Percentiles rank a stretch among this genome's conserved stretches.
These are phyloP conservation scores for Rhabdomys dilectus DNA, from an alignment of 2,113 vertebrate genomes.

Conservation along the genomic window DNA sequence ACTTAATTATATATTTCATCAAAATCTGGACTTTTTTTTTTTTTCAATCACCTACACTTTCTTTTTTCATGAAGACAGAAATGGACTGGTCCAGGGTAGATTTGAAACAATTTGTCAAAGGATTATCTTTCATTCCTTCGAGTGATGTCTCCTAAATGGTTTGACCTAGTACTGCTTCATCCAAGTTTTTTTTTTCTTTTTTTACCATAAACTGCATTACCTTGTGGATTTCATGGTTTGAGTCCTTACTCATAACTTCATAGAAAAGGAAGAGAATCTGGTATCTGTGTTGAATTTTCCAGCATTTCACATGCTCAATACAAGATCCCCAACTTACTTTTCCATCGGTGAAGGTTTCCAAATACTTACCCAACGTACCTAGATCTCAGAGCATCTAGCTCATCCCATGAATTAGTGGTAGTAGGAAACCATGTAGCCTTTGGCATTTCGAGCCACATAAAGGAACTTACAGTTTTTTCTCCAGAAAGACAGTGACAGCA, in stretches of 20 bases:
- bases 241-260: slow-evolving; percentile 80
- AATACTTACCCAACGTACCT: slow-evolving; percentile 82
- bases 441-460: slow-evolving; percentile 84
- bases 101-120: slow-evolving; percentile 75
- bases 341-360: slow-evolving; percentile 80
- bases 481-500: too few species aligned
- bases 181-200: slow-evolving; percentile 73
- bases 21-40: slow-evolving; percentile 88
- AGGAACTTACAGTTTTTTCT: slow-evolving; percentile 74
- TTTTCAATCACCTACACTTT: slow-evolving; percentile 93
- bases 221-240: slow-evolving; percentile 80
- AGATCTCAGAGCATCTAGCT: slow-evolving; percentile 77
- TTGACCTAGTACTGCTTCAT: slow-evolving; percentile 62
- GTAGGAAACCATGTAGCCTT: slow-evolving; percentile 85
- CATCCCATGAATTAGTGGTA: slow-evolving; percentile 84
- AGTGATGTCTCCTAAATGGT: slow-evolving; percentile 82
- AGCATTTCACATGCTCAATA: slow-evolving; percentile 81
- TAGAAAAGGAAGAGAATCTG: slow-evolving; percentile 79
- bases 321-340: slow-evolving; percentile 80
- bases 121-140: slow-evolving; percentile 84
- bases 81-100: slow-evolving; percentile 67
- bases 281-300: slow-evolving; percentile 71
- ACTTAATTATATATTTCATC: slow-evolving; percentile 85
- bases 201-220: too few species aligned
- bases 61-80: slow-evolving; percentile 83